Evolutionary conservation across 2,888 invertebrate species (phyloP).

Genomic region (Saturnia japonica): DNA sequence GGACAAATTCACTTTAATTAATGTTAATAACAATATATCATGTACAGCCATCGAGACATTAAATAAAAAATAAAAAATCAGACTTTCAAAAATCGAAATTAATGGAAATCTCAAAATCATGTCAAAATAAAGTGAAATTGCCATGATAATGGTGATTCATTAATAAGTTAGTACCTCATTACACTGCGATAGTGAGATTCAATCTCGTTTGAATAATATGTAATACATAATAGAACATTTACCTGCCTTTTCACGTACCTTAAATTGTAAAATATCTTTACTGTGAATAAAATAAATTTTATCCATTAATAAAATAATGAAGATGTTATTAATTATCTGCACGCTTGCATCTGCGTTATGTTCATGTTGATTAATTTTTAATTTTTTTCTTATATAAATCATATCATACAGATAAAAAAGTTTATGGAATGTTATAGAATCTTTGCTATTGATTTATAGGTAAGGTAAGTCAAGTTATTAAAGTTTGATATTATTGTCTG

Average conservation of each 20-base stretch:
- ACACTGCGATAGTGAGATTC: conserved; percentile 66
- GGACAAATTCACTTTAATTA: conserved; percentile 43
- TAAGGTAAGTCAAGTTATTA: neutral
- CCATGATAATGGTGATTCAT: conserved; percentile 37
- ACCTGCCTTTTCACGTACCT: neutral
- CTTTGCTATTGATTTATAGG: neutral
- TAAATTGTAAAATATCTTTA: neutral
- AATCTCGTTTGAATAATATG: conserved; percentile 19
- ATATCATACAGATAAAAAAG: no score
- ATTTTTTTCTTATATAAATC: no score
- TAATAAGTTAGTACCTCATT: conserved; percentile 46
- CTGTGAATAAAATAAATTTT: neutral
- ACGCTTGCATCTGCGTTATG: no score
- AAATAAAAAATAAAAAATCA: conserved; percentile 16
- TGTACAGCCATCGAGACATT: neutral
- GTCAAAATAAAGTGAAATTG: conserved; percentile 40
- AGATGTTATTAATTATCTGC: neutral
- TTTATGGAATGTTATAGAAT: no score
- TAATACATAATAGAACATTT: conserved; percentile 26
- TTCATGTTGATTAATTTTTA: no score
- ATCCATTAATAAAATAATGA: neutral
- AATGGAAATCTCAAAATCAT: conserved; percentile 21
- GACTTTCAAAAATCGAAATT: conserved; percentile 15
- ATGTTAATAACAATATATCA: conserved; percentile 20
- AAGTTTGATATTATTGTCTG: neutral